Evolutionary conservation across 1,140 invertebrate genomes (phyloP), one percentile per base, ranked within the genome.

Genomic region (Belonocnema kinseyi): DNA sequence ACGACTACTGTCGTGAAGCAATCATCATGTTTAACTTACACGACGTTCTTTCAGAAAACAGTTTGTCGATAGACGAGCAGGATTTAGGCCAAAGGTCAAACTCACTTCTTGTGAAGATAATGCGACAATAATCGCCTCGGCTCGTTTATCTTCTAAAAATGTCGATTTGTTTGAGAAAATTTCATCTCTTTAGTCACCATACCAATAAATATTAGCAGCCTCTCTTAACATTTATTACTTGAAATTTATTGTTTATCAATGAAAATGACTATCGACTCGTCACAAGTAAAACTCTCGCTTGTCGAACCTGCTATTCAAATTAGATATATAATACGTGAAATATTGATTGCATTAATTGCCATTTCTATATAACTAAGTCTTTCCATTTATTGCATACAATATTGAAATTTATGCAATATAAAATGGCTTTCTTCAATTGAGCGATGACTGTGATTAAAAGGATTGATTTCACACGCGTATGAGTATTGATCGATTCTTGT

Each of bases 21-120:
- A 21, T 61, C 33, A 40, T 66, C 33, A 66, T 66, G 33, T 26
- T n/a, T 16, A 66, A 13, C 33, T 33, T 66, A 12, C 21, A 16
- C 33, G 61, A 66, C 61, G 16, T 4, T 40, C 26, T 33, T 66
- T 66, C 61, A 40, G 61, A 66, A 40, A 66, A 66, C 61, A 66
- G 61, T 66, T 66, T 78, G 80, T 79, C 78, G 50, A n/a, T 72
- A 75, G 19, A 46, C 73, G 21, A 61, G 26, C 73, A 54, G 54
- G 40, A 75, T 75, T 17, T 77, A 77, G 77, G 54, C 14, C 80
- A 82, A 84, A 82, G 82, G 78, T 82, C 78, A 80, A 77, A 79
- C 61, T 77, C 75, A 76, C 76, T 75, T 82, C 80, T 78, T 40
- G 50, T 40, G 12, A 77, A 66, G 80, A 83, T 81, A 83, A 81